Evolutionary conservation across 2,113 vertebrate species (phyloP).

Genomic region (Petrocephalus zakoni): DNA sequence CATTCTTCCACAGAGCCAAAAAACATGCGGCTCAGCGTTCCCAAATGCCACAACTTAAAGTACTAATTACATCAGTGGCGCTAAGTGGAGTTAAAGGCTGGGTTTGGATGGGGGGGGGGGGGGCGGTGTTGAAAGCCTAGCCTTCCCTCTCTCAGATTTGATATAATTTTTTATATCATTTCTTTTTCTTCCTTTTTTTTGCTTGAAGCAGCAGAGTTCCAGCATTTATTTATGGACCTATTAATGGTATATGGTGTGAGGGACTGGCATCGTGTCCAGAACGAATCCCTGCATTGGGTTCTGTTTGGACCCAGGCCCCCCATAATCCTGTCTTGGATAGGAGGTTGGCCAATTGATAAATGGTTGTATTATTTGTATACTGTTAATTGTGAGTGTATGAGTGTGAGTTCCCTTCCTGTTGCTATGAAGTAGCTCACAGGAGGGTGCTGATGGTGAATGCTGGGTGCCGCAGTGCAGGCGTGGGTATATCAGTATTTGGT

Average conservation of each 20-base stretch:
- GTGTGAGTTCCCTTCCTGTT: background rate
- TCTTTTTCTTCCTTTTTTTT: background rate
- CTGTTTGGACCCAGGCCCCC: background rate
- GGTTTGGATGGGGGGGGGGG: constrained; percentile 37
- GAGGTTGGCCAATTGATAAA: background rate
- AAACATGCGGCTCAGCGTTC: constrained; percentile 43
- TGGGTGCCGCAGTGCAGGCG: background rate
- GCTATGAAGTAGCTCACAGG: background rate
- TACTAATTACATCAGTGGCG: constrained; percentile 38
- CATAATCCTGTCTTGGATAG: background rate
- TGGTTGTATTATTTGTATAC: background rate
- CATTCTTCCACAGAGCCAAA: constrained; percentile 39
- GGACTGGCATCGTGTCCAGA: background rate
- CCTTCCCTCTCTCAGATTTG: background rate
- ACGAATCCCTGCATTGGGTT: background rate
- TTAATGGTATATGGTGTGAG: background rate
- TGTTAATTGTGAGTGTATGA: background rate
- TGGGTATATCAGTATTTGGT: background rate
- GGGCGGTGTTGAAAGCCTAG: background rate
- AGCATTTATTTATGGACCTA: background rate
- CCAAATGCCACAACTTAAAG: constrained; percentile 31
- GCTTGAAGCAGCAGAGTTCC: background rate
- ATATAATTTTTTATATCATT: background rate
- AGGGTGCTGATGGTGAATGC: background rate
- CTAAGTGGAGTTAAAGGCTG: constrained; percentile 31